Evolutionary conservation across 2,888 invertebrate species (phyloP).

Genomic region (Criorhina ranunculi): DNA sequence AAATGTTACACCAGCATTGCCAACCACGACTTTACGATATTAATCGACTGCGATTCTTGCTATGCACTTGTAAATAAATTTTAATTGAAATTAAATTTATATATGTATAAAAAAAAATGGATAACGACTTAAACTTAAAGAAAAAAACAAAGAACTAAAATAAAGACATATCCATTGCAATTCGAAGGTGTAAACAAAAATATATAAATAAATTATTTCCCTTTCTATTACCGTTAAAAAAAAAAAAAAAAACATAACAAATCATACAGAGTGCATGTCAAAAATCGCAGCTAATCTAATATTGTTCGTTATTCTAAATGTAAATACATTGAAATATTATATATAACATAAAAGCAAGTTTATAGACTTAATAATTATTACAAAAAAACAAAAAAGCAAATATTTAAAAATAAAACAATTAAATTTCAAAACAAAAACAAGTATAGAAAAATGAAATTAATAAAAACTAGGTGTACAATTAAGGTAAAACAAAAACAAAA

Average conservation of each 20-base stretch:
- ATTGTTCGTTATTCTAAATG: slow-evolving; percentile 82
- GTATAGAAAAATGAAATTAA: slow-evolving; percentile 73
- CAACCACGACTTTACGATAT: slow-evolving; percentile 73
- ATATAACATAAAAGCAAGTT: slow-evolving; percentile 66
- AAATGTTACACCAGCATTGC: slow-evolving; percentile 62
- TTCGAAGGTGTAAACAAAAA: slow-evolving; percentile 61
- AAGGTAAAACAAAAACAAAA: slow-evolving; percentile 53
- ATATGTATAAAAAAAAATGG: slow-evolving; percentile 66
- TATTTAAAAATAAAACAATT: slow-evolving; percentile 43
- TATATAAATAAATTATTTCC: slow-evolving; percentile 62
- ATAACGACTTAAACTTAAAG: slow-evolving; percentile 63
- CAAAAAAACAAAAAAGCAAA: slow-evolving; percentile 40
- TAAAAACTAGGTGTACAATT: slow-evolving; percentile 74
- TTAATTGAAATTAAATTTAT: slow-evolving; percentile 58
- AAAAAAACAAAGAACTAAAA: slow-evolving; percentile 46
- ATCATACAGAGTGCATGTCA: slow-evolving; percentile 51
- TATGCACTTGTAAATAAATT: slow-evolving; percentile 49
- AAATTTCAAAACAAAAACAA: slow-evolving; percentile 58
- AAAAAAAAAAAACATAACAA: slow-evolving; percentile 46
- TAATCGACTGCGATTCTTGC: slow-evolving; percentile 57
- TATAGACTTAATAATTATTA: slow-evolving; percentile 74
- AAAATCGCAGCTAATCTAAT: slow-evolving; percentile 76
- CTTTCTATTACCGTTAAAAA: slow-evolving; percentile 62
- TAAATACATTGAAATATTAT: slow-evolving; percentile 75
- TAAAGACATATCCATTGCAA: slow-evolving; percentile 76